These are phyloP conservation scores for Scaptomyza caliginosa DNA, from an alignment of 2,888 invertebrate species.

Conservation along the genomic window DNA sequence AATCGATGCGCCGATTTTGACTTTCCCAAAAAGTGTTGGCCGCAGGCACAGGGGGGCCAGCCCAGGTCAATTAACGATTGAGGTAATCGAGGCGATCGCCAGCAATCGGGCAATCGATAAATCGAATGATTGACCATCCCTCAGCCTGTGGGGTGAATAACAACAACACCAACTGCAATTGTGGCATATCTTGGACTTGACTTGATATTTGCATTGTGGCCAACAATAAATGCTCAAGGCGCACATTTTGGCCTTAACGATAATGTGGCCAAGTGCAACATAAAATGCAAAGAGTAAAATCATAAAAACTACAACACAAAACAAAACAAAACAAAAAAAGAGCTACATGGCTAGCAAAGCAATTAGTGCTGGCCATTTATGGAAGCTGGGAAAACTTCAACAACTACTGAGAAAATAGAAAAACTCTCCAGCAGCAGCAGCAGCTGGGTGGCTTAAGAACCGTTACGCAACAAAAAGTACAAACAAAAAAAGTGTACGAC, in stretches of 20 bases:
- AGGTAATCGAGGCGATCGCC: slow-evolving; percentile 15
- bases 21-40: slow-evolving; percentile 52
- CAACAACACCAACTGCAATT: slow-evolving; percentile 46
- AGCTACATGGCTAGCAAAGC: slow-evolving; percentile 35
- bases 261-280: slow-evolving; percentile 40
- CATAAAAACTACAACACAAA: slow-evolving; percentile 5
- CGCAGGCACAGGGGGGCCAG: slow-evolving; percentile 50
- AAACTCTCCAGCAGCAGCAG: slow-evolving; percentile 21
- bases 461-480: slow-evolving; percentile 53
- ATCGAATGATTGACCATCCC: slow-evolving; percentile 45
- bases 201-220: slow-evolving; percentile 57
- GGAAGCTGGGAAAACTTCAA: slow-evolving; percentile 22
- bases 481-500: background rate
- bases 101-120: slow-evolving; percentile 39
- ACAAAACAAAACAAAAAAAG: slow-evolving; percentile 13
- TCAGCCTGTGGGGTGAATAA: slow-evolving; percentile 7
- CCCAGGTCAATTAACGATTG: slow-evolving; percentile 36
- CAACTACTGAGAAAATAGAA: slow-evolving; percentile 31
- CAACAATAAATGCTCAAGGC: slow-evolving; percentile 25
- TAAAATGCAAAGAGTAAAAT: slow-evolving; percentile 1
- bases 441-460: slow-evolving; percentile 59
- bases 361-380: slow-evolving; percentile 54
- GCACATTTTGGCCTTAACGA: slow-evolving; percentile 45
- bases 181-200: slow-evolving; percentile 33
- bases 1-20: slow-evolving; percentile 30